These are phyloP conservation scores for Piaya cayana DNA, from an alignment of 2,113 vertebrate species.

Conservation along the genomic window DNA sequence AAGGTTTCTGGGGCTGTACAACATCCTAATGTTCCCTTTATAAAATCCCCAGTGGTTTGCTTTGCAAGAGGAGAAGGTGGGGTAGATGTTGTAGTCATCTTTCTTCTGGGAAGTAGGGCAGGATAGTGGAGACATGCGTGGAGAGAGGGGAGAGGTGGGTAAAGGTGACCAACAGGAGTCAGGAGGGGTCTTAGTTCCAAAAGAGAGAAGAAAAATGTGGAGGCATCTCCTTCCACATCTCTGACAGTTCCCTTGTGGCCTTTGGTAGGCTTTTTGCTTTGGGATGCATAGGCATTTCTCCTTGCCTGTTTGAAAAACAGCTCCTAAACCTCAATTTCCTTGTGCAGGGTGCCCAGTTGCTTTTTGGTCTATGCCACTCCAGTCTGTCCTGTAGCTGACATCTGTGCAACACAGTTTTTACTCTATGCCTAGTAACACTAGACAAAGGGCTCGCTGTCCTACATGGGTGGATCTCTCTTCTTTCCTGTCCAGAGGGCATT, in stretches of 20 bases:
- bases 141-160: neutral
- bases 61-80: neutral
- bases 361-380: neutral
- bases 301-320: neutral
- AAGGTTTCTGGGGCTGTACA: neutral
- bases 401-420: neutral
- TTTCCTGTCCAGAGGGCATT: neutral
- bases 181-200: neutral
- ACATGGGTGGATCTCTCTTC: neutral
- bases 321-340: neutral
- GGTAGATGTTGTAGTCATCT: neutral
- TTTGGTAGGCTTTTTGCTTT: neutral
- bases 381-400: neutral
- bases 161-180: neutral
- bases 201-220: neutral
- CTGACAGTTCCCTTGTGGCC: neutral
- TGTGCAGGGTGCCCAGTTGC: neutral
- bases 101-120: neutral
- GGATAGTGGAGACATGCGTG: too few relatives aligned
- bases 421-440: neutral
- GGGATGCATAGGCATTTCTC: neutral
- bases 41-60: neutral
- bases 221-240: neutral
- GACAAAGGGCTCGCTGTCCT: neutral
- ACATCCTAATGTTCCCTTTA: neutral